Conservation (phyloP, 2,113 vertebrate genomes). For the Hiodon alosoides region DNA sequence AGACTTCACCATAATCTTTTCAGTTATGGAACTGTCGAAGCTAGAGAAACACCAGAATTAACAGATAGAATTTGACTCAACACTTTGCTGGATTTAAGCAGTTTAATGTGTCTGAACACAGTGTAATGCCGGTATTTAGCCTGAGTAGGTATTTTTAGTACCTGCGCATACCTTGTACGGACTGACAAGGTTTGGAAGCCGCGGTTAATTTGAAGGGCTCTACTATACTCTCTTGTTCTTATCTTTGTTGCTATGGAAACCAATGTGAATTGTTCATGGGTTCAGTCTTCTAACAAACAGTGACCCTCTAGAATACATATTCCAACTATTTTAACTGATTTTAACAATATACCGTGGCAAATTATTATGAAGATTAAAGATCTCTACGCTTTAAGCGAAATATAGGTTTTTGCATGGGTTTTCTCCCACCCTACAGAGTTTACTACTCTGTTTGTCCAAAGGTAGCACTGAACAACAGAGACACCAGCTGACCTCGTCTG, state of each 20-base stretch:
- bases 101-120: too few relatives aligned
- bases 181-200: neutral
- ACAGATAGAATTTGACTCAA: too few relatives aligned
- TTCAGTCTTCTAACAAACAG: neutral
- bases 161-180: neutral
- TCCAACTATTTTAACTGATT: neutral
- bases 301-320: too few relatives aligned
- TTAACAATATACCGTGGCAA: neutral
- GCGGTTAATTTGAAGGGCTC: neutral
- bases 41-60: neutral
- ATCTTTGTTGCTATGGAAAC: slow-evolving; percentile 1
- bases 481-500: too few relatives aligned
- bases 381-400: too few relatives aligned
- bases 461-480: too few relatives aligned
- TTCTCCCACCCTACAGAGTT: too few relatives aligned
- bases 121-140: too few relatives aligned
- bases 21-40: neutral
- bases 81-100: too few relatives aligned
- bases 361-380: too few relatives aligned
- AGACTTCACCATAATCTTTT: neutral
- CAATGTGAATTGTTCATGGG: neutral
- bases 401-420: too few relatives aligned
- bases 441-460: too few relatives aligned
- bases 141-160: neutral
- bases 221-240: neutral